phyloP scores from a whole-genome alignment of 2,888 invertebrate species.

The Zonitis immaculata region DNA sequence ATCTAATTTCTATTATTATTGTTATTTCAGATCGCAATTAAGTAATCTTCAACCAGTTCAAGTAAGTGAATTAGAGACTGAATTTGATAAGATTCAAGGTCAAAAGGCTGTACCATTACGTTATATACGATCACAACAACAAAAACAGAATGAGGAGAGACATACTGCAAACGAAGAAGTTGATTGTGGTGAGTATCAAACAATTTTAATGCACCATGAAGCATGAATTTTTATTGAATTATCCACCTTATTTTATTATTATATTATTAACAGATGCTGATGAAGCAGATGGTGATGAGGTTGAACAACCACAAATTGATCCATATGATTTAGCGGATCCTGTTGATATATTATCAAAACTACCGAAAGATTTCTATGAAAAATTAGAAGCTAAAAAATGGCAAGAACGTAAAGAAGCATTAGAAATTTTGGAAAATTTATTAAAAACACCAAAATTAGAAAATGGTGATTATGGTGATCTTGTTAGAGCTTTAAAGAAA shows the following conservation, averaged over 20 bases:
- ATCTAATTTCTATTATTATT: no score
- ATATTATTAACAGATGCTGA: slow-evolving; percentile 31
- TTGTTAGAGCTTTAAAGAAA: slow-evolving; percentile 83
- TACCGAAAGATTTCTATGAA: slow-evolving; percentile 94
- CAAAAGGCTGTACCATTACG: slow-evolving; percentile 67
- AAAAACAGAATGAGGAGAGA: slow-evolving; percentile 54
- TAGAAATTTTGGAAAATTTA: slow-evolving; percentile 77
- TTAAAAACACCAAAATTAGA: slow-evolving; percentile 81
- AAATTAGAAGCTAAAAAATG: slow-evolving; percentile 93
- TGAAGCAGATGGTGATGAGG: slow-evolving; percentile 56
- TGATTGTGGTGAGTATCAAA: slow-evolving; percentile 46
- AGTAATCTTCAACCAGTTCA: slow-evolving; percentile 84
- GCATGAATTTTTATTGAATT: slow-evolving; percentile 1
- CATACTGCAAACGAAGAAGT: slow-evolving; percentile 51
- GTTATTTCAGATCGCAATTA: slow-evolving; percentile 66
- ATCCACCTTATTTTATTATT: no score
- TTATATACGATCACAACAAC: slow-evolving; percentile 78
- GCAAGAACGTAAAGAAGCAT: slow-evolving; percentile 91
- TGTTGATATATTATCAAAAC: slow-evolving; percentile 85
- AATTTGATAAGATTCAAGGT: slow-evolving; percentile 70
- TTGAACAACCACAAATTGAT: slow-evolving; percentile 63
- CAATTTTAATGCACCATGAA: slow-evolving; percentile 5
- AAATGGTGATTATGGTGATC: slow-evolving; percentile 86
- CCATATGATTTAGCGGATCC: slow-evolving; percentile 88
- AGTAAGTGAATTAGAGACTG: slow-evolving; percentile 80